Base-by-base conservation (phyloP, 1,140 invertebrate genomes). In the Drosophila arizonae region DNA sequence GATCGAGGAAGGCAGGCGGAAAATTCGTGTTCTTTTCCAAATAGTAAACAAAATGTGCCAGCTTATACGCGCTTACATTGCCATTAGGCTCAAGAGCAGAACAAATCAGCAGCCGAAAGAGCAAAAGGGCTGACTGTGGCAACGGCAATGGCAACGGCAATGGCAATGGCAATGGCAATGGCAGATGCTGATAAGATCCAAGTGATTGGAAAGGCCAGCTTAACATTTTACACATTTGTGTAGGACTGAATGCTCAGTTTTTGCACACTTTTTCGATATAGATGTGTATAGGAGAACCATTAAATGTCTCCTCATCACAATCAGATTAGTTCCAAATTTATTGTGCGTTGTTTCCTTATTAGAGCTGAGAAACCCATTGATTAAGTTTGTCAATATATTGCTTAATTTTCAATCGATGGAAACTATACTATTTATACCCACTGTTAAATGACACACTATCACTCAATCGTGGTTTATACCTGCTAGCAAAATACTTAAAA, bases 31-130 rank as follows among this genome's bases (percentile, higher is more conserved):
- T 56, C 57, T 68, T 70, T 39, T 70, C 45, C 36, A 45, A 70
- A 61, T 64, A 58, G 66, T 64, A 70, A 70, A 70, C 54, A 70
- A 63, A 70, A 70, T 74, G 67, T 74, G n/a, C 10, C 72, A 76
- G 81, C 82, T 86, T 86, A 86, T 75, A 75, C 71, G 68, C 68
- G 81, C 82, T 87, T 82, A 87, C 79, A 77, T 82, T 79, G 72
- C 82, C 82, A 87, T 87, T 87, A 82, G 79, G 72, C 68, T 60
- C 48, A 65, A 76, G 54, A 71, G 51, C 41, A 51, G 56, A 17
- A 30, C 28, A 54, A 51, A 54, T 13, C 11, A 33, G 28, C 28
- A 60, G 55, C 39, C 26, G n/a, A 24, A 17, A 8, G 43, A 45
- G n/a, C 43, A 45, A 17, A 17, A 45, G 43, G 13, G 43, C 43